Conservation (phyloP, 2,113 vertebrate species). For the Xerus inauris region DNA sequence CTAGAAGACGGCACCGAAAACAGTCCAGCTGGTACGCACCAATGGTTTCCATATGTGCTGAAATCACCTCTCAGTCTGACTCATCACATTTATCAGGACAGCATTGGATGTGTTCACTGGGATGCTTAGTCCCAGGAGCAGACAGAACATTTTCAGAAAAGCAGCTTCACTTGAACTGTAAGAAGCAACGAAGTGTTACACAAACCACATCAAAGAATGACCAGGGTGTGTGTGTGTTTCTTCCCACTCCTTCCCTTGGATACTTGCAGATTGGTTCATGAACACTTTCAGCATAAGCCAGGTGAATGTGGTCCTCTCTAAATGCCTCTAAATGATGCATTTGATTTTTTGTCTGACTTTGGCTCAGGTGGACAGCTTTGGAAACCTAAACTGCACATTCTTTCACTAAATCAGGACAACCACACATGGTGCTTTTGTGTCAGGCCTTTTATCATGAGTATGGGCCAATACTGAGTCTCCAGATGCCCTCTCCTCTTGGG, state of each 20-base stretch:
- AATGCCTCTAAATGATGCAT: neutral
- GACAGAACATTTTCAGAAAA: neutral
- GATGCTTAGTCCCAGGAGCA: neutral
- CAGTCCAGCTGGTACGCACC: neutral
- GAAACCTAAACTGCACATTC: neutral
- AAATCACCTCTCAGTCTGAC: neutral
- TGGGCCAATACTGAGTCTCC: neutral
- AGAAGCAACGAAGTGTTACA: neutral
- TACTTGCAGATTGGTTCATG: neutral
- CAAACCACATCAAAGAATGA: neutral
- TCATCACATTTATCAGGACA: neutral
- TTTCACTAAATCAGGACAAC: neutral
- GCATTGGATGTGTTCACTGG: neutral
- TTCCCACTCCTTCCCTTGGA: neutral
- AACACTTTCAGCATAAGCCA: neutral
- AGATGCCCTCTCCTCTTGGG: neutral
- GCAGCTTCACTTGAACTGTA: neutral
- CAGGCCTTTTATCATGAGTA: neutral
- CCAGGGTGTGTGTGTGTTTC: neutral
- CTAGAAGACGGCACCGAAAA: neutral
- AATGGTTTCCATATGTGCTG: neutral
- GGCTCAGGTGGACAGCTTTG: neutral
- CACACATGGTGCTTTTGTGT: fast-evolving
- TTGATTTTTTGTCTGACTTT: neutral
- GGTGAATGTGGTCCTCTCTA: neutral